Evolutionary conservation across 2,113 vertebrate genomes (phyloP).

Genomic region (Synchiropus splendidus): DNA sequence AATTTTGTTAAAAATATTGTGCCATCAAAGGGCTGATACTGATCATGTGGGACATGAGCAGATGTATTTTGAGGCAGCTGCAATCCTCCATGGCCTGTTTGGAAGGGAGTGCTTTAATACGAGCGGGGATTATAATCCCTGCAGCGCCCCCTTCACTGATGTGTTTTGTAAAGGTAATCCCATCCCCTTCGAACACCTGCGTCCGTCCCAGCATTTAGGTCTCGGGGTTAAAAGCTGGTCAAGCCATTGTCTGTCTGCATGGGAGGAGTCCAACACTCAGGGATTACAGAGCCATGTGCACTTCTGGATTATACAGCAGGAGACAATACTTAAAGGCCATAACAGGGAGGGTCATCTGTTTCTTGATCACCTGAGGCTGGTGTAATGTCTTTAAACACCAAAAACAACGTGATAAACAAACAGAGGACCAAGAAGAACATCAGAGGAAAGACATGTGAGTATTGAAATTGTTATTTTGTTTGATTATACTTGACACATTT

Average conservation of each 20-base stretch:
- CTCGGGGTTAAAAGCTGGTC: slow-evolving; percentile 22
- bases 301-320: slow-evolving; percentile 28
- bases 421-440: slow-evolving; percentile 37
- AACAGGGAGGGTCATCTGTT: too few species aligned
- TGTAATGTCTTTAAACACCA: slow-evolving; percentile 44
- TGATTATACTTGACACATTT: not conserved
- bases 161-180: slow-evolving; percentile 25
- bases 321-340: slow-evolving; percentile 7
- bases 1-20: too few species aligned
- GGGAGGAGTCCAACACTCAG: slow-evolving; percentile 31
- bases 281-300: slow-evolving; percentile 44
- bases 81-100: too few species aligned
- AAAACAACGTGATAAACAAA: slow-evolving; percentile 13
- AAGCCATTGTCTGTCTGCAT: slow-evolving; percentile 26
- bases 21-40: too few species aligned
- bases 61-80: too few species aligned
- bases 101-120: not conserved
- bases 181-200: slow-evolving; percentile 5
- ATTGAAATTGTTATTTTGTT: not conserved
- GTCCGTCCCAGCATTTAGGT: slow-evolving; percentile 8
- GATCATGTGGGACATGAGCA: too few species aligned
- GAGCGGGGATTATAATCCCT: not conserved
- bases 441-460: slow-evolving; percentile 51
- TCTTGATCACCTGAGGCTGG: too few species aligned
- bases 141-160: not conserved